Conservation (phyloP, 2,888 invertebrate genomes). For the Salpingus planirostris region DNA sequence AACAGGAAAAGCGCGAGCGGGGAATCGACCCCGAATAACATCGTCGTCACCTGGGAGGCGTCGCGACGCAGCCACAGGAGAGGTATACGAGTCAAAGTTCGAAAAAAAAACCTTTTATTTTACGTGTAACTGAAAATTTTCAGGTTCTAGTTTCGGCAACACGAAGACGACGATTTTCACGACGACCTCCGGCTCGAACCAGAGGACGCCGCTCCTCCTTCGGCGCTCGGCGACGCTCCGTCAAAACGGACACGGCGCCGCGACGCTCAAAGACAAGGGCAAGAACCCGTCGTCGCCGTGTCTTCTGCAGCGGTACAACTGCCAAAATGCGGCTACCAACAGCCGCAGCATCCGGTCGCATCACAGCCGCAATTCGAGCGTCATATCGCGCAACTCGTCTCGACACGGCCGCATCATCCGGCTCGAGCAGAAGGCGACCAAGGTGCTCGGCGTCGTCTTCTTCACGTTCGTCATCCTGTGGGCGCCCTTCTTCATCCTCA, state of each 20-base stretch:
- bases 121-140: slow-evolving; percentile 1
- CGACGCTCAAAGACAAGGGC: slow-evolving; percentile 27
- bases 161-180: slow-evolving; percentile 53
- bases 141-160: slow-evolving; percentile 61
- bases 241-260: slow-evolving; percentile 38
- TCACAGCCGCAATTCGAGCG: slow-evolving; percentile 72
- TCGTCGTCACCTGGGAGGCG: slow-evolving; percentile 63
- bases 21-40: slow-evolving; percentile 31
- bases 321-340: slow-evolving; percentile 15
- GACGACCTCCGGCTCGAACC: slow-evolving; percentile 39
- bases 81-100: too few species aligned
- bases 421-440: slow-evolving; percentile 92
- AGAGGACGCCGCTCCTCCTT: slow-evolving; percentile 42
- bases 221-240: slow-evolving; percentile 53
- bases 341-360: slow-evolving; percentile 51
- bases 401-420: slow-evolving; percentile 76
- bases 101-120: too few species aligned
- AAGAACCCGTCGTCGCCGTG: slow-evolving; percentile 51
- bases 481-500: slow-evolving; percentile 92
- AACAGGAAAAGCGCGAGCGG: slow-evolving; percentile 23
- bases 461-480: slow-evolving; percentile 90
- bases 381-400: slow-evolving; percentile 71
- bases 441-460: slow-evolving; percentile 89
- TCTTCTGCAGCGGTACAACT: slow-evolving; percentile 41
- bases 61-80: slow-evolving; percentile 48